Percentiles rank a stretch among this genome's conserved stretches.
These are phyloP conservation scores for Andrena chrysosceles DNA, from an alignment of 2,888 invertebrate species.

Conservation along the genomic window DNA sequence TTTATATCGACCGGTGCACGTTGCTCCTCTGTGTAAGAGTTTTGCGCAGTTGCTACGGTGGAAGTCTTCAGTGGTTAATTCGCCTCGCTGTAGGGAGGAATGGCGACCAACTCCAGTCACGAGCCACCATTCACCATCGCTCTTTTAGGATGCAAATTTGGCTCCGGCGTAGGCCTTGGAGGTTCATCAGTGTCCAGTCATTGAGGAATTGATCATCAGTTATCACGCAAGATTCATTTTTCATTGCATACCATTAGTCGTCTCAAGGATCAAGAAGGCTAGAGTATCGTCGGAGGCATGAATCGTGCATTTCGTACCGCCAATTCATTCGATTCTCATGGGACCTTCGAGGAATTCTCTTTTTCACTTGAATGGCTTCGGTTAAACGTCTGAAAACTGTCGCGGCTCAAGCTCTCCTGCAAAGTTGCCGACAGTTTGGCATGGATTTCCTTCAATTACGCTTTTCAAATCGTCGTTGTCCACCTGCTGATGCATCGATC, in stretches of 20 bases:
- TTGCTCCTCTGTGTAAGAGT: background rate
- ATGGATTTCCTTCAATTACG: background rate
- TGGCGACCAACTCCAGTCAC: background rate
- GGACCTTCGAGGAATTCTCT: background rate
- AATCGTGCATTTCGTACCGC: background rate
- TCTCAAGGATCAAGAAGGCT: background rate
- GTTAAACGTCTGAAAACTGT: too few relatives aligned
- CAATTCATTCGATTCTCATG: background rate
- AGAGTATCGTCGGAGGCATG: background rate
- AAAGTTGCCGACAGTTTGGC: too few relatives aligned
- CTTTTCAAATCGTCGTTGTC: background rate
- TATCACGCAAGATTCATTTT: slow-evolving; percentile 17
- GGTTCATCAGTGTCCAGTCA: slow-evolving; percentile 13
- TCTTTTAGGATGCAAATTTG: slow-evolving; percentile 3
- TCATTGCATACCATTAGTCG: slow-evolving; percentile 13
- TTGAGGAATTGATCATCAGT: background rate
- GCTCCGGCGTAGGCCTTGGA: slow-evolving; percentile 4
- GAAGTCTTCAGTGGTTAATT: slow-evolving; percentile 4
- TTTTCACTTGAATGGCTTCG: background rate
- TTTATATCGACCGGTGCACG: background rate
- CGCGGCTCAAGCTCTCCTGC: too few relatives aligned
- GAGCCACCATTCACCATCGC: background rate
- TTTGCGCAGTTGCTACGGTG: background rate
- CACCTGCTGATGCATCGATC: too few relatives aligned
- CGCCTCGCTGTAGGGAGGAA: background rate